Percentiles rank a stretch among this genome's conserved stretches.
phyloP scores from a whole-genome alignment of 1,140 invertebrate genomes.

The honey bee (Apis mellifera) region Amel_HAv3.1 CM009936.2:7681501-7682000 shows the following conservation, averaged over 20 bases:
- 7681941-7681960: too few species aligned
- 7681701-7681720: not conserved
- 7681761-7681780: not conserved
- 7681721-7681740: not conserved
- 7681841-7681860: too few species aligned
- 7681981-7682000: too few species aligned
- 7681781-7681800: too few species aligned
- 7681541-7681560: not conserved
- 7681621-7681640: not conserved
- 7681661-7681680: constrained; percentile 13
- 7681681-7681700: not conserved
- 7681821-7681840: too few species aligned
- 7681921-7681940: too few species aligned
- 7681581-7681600: constrained; percentile 15
- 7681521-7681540: not conserved
- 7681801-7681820: too few species aligned
- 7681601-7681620: not conserved
- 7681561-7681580: not conserved
- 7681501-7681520: not conserved
- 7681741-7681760: not conserved
- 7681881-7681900: too few species aligned
- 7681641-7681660: not conserved
- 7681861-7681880: too few species aligned
- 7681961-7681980: too few species aligned
- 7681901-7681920: too few species aligned